A percentile compares a stretch with the other conserved stretches of the same genome.
These are phyloP conservation scores for Pelecanoides urinatrix DNA, from an alignment of 2,113 vertebrate species.

Conservation along the genomic window DNA sequence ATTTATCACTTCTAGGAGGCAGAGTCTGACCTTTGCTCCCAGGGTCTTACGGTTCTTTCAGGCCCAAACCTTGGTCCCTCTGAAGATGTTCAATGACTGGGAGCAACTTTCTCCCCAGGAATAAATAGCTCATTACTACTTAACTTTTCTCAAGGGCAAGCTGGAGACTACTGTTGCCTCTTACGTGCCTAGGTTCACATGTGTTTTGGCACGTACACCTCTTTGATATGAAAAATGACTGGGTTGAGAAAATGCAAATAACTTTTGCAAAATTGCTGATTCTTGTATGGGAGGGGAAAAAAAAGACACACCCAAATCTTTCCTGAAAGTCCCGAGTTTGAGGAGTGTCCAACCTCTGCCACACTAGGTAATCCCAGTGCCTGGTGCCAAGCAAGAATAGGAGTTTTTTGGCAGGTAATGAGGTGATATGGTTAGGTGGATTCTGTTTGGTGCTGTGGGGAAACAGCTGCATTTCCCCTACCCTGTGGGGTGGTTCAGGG, in stretches of 20 bases:
- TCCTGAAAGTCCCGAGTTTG: neutral
- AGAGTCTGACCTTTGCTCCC: neutral
- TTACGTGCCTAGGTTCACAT: neutral
- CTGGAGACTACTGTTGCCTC: neutral
- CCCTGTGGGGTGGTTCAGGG: neutral
- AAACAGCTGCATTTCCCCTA: neutral
- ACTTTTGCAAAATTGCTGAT: conserved; percentile 32
- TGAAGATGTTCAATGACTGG: neutral
- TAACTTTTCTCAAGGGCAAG: neutral
- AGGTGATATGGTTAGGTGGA: neutral
- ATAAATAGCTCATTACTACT: neutral
- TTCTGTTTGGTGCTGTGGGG: neutral
- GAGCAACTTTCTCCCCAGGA: neutral
- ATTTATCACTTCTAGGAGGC: neutral
- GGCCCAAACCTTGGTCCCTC: neutral
- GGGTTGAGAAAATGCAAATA: conserved; percentile 30
- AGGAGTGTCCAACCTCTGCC: neutral
- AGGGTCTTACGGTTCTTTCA: neutral
- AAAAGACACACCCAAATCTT: neutral
- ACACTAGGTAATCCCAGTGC: neutral
- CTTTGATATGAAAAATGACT: conserved; percentile 23
- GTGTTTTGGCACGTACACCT: conserved; percentile 15
- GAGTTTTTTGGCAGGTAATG: neutral
- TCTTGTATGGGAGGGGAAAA: neutral
- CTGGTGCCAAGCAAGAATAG: neutral